A percentile compares a stretch with the other conserved stretches of the same genome.
phyloP scores from a whole-genome alignment of 2,113 vertebrate species.

The Hippocampus barbouri region DNA sequence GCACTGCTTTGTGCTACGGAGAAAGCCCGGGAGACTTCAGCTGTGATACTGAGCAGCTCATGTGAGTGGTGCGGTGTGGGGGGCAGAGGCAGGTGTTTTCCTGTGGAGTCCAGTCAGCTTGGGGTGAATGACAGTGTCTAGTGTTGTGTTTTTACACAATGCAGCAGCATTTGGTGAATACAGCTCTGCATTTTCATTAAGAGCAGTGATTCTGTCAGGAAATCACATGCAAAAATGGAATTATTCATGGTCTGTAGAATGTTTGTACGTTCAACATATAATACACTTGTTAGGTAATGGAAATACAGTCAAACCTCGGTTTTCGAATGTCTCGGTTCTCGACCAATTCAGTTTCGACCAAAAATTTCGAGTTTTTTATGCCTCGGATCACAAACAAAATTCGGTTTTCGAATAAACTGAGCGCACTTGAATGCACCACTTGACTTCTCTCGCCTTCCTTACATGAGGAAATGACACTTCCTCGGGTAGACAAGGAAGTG shows the following conservation, averaged over 20 bases:
- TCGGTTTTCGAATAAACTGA: too few species aligned
- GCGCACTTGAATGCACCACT: too few species aligned
- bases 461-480: too few species aligned
- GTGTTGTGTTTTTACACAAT: constrained; percentile 62
- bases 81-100: constrained; percentile 44
- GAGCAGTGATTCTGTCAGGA: not conserved
- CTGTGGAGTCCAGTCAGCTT: constrained; percentile 51
- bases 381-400: too few species aligned
- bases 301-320: too few species aligned
- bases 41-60: constrained; percentile 35
- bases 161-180: constrained; percentile 11
- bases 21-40: constrained; percentile 36
- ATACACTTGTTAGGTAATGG: too few species aligned
- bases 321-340: too few species aligned
- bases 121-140: constrained; percentile 60
- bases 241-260: not conserved
- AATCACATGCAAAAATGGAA: not conserved
- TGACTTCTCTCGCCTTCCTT: too few species aligned
- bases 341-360: too few species aligned
- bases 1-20: constrained; percentile 3
- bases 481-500: too few species aligned
- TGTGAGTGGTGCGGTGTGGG: constrained; percentile 12
- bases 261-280: too few species aligned
- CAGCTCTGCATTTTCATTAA: constrained; percentile 18
- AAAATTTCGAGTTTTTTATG: too few species aligned